Conservation (phyloP, 1,140 invertebrate species). For the Polypedilum vanderplanki region DNA sequence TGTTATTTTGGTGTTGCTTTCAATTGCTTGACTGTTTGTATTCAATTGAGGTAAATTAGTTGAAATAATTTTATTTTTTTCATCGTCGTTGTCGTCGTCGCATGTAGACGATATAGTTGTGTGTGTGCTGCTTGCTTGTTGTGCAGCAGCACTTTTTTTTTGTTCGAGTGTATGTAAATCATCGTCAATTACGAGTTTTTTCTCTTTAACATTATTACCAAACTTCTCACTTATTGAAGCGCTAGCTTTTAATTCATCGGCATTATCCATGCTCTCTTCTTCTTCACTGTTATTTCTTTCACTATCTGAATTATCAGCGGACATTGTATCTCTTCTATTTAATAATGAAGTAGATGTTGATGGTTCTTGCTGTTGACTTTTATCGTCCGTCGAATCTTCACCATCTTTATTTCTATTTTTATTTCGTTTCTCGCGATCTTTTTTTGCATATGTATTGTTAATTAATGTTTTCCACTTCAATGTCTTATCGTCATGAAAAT, state of each 20-base stretch:
- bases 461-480: slow-evolving; percentile 26
- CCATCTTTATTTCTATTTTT: slow-evolving; percentile 29
- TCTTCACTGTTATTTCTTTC: neutral
- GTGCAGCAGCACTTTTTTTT: slow-evolving; percentile 26
- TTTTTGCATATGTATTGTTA: slow-evolving; percentile 26
- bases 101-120: neutral
- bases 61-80: slow-evolving; percentile 24
- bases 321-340: neutral
- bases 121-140: slow-evolving; percentile 24
- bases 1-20: slow-evolving; percentile 25
- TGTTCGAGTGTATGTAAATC: slow-evolving; percentile 28
- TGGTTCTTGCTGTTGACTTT: slow-evolving; percentile 24
- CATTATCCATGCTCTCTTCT: neutral
- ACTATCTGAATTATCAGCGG: neutral
- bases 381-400: slow-evolving; percentile 24
- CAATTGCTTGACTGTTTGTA: slow-evolving; percentile 29
- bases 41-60: slow-evolving; percentile 29
- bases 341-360: neutral
- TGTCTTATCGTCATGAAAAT: slow-evolving; percentile 21
- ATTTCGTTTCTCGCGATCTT: slow-evolving; percentile 28
- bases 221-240: neutral
- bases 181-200: slow-evolving; percentile 29
- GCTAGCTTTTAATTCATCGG: neutral
- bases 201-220: slow-evolving; percentile 28
- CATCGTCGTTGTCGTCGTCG: neutral